Base-by-base conservation (phyloP, 2,113 vertebrate species). In the Oreocharis arfaki region DNA sequence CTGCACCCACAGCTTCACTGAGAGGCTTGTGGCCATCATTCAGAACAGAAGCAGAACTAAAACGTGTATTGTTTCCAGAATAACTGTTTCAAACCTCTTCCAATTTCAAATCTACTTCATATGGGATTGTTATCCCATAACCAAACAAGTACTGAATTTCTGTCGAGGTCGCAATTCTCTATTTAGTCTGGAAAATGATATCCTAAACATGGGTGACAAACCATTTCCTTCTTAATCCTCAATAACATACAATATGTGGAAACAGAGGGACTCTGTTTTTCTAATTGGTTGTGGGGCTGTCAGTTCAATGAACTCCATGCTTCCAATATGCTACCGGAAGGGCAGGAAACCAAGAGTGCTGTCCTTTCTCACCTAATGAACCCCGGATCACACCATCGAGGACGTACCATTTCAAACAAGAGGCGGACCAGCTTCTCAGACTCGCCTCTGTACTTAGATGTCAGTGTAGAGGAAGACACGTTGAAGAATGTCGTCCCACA, bases 401-500 rank as follows among this genome's bases (percentile, higher is more conserved):
- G 79, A 97, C 98, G 67, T 96, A 98, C 98, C 98, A 98, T 98
- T 96, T 98, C 98, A 98, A 98, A 98, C 91, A 98, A 94, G 56
- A 98, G 97, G 50, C 98, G 98, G 37, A 98, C 98, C 69, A 98
- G 89, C 94, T 98, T 98, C 97, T 98, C 98, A 35, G 98, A 98
- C 81, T 98, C 98, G 23, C 98, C 98, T 85, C 98, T 97, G 41
- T 98, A 98, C 47, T 98, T 98, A 19, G 98, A 98, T 0, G 98
- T 98, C 96, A 98, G 93, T 2, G 98, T 98, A 27, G 98, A 98
- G 22, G 98, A 98, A 47, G 98, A 98, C 39, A 98, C 98, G 1
- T 98, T 98, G 96, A 98, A 98, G 93, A 98, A 98, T 0, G 98
- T 98, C 28, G 98, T 98, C 59, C 98, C 98, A 71, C 98, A 98